Percentiles rank a stretch among this genome's conserved stretches.
These are phyloP conservation scores for Strigops habroptila DNA, from an alignment of 2,113 vertebrate species.

Conservation along the genomic window DNA sequence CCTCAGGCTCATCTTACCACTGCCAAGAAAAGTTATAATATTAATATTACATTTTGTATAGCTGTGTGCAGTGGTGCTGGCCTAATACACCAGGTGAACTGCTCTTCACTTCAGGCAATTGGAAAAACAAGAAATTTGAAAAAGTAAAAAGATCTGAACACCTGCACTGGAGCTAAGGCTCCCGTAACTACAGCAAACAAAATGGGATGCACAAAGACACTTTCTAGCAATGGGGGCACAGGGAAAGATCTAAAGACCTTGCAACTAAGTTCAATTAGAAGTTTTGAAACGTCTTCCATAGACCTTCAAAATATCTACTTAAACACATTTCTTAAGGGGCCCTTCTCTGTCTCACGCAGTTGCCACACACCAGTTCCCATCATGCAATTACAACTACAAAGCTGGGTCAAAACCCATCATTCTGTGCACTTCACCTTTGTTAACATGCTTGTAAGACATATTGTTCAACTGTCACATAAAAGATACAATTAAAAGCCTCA, in stretches of 20 bases:
- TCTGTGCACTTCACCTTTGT: background rate
- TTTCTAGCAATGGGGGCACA: background rate
- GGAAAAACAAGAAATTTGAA: background rate
- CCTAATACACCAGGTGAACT: background rate
- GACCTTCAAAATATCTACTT: background rate
- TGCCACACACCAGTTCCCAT: background rate
- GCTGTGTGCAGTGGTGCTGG: background rate
- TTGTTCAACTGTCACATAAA: background rate
- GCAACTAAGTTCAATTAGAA: background rate
- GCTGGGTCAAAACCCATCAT: background rate
- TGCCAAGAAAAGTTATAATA: background rate
- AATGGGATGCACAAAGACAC: background rate
- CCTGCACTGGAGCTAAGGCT: background rate
- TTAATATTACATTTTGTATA: background rate
- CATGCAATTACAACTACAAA: background rate
- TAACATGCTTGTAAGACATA: background rate
- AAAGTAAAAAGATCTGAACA: background rate
- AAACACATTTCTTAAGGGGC: background rate
- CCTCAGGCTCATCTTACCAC: background rate
- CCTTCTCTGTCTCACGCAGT: background rate
- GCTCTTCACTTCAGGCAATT: background rate
- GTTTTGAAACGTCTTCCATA: background rate
- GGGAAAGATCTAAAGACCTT: background rate
- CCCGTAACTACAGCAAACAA: background rate
- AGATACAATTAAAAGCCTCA: slow-evolving; percentile 6